Evolutionary conservation across 2,888 invertebrate genomes (phyloP), one percentile per base, ranked within the genome.

Genomic region (Glaucopsyche alexis): DNA sequence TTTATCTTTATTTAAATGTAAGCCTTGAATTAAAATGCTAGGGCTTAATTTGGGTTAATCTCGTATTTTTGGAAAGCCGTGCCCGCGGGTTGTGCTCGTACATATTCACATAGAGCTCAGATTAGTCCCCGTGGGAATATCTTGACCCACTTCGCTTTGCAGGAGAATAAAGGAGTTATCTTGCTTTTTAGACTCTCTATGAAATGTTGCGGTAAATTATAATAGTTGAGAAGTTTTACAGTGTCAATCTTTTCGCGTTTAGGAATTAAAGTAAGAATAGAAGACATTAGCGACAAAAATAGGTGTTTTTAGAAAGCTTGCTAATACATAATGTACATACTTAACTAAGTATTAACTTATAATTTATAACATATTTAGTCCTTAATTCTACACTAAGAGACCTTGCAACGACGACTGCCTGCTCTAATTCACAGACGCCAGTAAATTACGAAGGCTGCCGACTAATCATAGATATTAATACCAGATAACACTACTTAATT

Each of bases 41-140:
- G 60, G 60, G 60, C 14, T 13, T 7, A 60, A 60, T 19, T 47
- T 60, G 60, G 60, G 29, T 60, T 60, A 60, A 60, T 60, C 60
- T 29, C 60, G 29, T 60, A 60, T 29, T 13, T 60, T 60, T 13
- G 60, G n/a, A 8, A 42, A 40, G 38, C 40, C 38, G 29, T 29
- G 69, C 13, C 66, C 16, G 16, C 13, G 49, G 69, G 47, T 49
- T 69, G 29, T 49, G 29, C 14, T 47, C 47, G 47, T 49, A n/a
- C n/a, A n/a, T n/a, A 69, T 69, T 69, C 69, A 69, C 69, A 69
- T 47, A 45, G 64, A 40, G 67, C 16, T 16, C 67, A 49, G 49
- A 69, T 49, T 69, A 69, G 69, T 47, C 69, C 69, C 69, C 69
- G 69, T 69, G 69, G 69, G 69, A 69, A 69, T 49, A 29, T 29